Base-by-base conservation (phyloP, 2,888 invertebrate species). In the Hypselothyrea guttata region DNA sequence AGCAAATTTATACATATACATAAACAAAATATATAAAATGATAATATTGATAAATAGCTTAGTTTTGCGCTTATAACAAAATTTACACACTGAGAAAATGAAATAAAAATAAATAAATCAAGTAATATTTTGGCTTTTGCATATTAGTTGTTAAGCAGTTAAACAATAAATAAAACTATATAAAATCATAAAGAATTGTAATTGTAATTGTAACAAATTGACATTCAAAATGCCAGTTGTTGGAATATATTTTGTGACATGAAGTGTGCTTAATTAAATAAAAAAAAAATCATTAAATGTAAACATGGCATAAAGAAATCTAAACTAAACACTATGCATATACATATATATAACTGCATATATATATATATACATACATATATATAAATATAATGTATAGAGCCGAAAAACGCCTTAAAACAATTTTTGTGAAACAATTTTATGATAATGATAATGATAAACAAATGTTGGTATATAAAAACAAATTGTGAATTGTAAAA, bases 381-480 rank as follows among this genome's bases (percentile, higher is more conserved):
- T 55, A 13, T 62, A 44, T 58, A 51, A 78, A 72, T 77, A 73
- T 68, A 78, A 51, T 75, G 75, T 77, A 73, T 68, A 78, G 51
- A 82, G 69, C 83, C 74, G 79, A 79, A 65, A 83, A 83, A 72
- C 75, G 81, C 81, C 81, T 85, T 85, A 81, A 22, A 77, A 69
- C 51, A 72, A 69, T 69, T 72, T 69, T 75, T 84, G 84, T 83
- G 81, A 81, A 86, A 81, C 77, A 78, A 75, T 82, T 79, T 83
- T 83, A 79, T 69, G 63, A 81, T 73, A 60, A 74, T 63, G 58
- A 72, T 62, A 70, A 59, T 62, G 46, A 52, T 48, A 38, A n/a
- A n/a, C n/a, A n/a, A n/a, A n/a, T n/a, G n/a, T n/a, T n/a, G 31
- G 44, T 45, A 72, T 45, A 59, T 60, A 58, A 42, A 59, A 38